A percentile compares a stretch with the other conserved stretches of the same genome.
Conservation (phyloP, 2,797 vertebrate genomes). For the Valencia hispanica region DNA sequence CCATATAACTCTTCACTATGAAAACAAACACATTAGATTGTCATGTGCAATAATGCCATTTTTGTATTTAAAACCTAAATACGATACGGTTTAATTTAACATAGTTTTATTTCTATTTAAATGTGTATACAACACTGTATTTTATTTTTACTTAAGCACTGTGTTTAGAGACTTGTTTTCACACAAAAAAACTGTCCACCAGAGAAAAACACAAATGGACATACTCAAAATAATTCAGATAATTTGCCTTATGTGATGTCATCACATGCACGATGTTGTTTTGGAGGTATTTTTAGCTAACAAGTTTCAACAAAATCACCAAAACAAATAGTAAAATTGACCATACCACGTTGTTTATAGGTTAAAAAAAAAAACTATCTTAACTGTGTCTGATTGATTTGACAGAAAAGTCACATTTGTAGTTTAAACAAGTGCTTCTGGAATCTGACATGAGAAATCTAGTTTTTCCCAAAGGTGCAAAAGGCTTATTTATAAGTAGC, state of each 20-base stretch:
- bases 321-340: background rate
- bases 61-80: background rate
- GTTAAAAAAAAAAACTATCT: background rate
- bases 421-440: constrained; percentile 32
- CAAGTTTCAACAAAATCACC: background rate
- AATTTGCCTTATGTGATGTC: background rate
- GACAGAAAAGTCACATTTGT: background rate
- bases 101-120: background rate
- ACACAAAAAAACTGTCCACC: background rate
- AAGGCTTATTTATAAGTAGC: constrained; percentile 5
- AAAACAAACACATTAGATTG: background rate
- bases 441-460: constrained; percentile 5
- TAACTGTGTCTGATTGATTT: background rate
- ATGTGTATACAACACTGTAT: background rate
- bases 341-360: background rate
- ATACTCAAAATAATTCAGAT: background rate
- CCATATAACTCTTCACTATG: background rate
- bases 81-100: background rate
- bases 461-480: background rate
- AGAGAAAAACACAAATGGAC: background rate
- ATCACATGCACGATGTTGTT: background rate
- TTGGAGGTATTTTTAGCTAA: background rate
- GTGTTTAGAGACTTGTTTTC: background rate
- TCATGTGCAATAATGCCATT: background rate
- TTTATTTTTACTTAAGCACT: background rate